Percentiles rank a stretch among this genome's conserved stretches.
Evolutionary conservation across 2,888 invertebrate species (phyloP).

Genomic region (Coremacera marginata): DNA sequence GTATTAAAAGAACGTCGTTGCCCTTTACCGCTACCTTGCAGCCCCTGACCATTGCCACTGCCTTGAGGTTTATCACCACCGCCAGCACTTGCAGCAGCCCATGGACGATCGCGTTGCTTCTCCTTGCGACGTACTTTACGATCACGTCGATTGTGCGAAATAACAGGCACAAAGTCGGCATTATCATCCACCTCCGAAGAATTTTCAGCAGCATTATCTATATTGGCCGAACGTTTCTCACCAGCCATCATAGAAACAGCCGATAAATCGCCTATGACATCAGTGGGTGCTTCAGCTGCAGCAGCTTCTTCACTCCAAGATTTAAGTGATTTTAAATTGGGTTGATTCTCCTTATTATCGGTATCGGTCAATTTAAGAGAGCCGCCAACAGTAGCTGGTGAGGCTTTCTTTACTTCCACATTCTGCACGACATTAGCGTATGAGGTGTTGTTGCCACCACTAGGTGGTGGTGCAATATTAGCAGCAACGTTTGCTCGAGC

Average conservation of each 20-base stretch:
- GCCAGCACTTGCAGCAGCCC: constrained; percentile 42
- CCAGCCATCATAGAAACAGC: constrained; percentile 58
- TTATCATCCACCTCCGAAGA: constrained; percentile 68
- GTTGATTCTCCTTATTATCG: constrained; percentile 62
- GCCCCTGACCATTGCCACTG: constrained; percentile 39
- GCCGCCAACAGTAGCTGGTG: constrained; percentile 23
- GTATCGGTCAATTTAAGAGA: constrained; percentile 24
- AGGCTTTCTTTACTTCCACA: constrained; percentile 56
- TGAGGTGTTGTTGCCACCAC: constrained; percentile 72
- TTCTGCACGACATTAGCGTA: constrained; percentile 79
- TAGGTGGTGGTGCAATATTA: constrained; percentile 68
- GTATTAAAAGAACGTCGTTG: constrained; percentile 8
- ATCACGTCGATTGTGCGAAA: constrained; percentile 68
- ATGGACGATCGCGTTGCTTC: constrained; percentile 59
- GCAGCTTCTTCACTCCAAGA: constrained; percentile 66
- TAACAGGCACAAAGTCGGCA: constrained; percentile 67
- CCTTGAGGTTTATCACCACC: constrained; percentile 43
- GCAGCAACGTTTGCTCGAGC: constrained; percentile 76
- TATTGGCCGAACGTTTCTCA: constrained; percentile 64
- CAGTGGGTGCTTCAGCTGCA: constrained; percentile 55
- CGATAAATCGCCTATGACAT: constrained; percentile 34
- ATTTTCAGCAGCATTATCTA: constrained; percentile 64
- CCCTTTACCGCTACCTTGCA: constrained; percentile 24
- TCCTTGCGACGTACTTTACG: constrained; percentile 68
- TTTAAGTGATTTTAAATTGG: constrained; percentile 61